Conservation (phyloP, 1,140 invertebrate genomes). For the Drosophila dunni region DNA sequence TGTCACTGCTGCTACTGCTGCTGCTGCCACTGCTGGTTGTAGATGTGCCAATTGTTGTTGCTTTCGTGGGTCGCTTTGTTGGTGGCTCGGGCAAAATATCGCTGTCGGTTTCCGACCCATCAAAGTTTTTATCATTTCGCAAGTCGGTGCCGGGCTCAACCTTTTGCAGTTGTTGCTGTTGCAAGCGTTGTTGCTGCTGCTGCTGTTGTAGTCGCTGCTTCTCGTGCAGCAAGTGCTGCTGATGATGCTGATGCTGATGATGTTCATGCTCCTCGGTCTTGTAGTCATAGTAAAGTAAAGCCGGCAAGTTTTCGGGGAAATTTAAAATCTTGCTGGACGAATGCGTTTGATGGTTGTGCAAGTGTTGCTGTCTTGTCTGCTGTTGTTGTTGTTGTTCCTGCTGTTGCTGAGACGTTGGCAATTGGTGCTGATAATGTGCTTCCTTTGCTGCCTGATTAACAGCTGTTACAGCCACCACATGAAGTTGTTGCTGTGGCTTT, state of each 20-base stretch:
- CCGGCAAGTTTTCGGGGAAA: constrained; percentile 81
- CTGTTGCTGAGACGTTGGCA: constrained; percentile 35
- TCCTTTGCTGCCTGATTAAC: constrained; percentile 74
- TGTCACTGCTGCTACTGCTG: constrained; percentile 30
- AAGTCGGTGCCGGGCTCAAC: constrained; percentile 54
- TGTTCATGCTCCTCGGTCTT: constrained; percentile 83
- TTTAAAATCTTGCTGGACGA: constrained; percentile 79
- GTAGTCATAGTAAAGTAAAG: constrained; percentile 80
- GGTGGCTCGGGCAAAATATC: constrained; percentile 83
- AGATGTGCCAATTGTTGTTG: constrained; percentile 42
- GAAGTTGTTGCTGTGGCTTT: constrained; percentile 37
- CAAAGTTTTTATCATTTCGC: constrained; percentile 73
- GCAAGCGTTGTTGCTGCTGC: constrained; percentile 15
- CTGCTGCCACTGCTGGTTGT: constrained; percentile 39
- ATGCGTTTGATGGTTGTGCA: constrained; percentile 48
- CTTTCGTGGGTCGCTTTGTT: constrained; percentile 70
- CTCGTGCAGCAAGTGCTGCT: constrained; percentile 81
- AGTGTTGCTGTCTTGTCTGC: constrained; percentile 40
- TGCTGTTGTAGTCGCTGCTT: constrained; percentile 58
- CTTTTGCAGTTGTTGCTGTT: constrained; percentile 22
- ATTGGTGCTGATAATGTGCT: constrained; percentile 69
- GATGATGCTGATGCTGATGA: constrained; percentile 81
- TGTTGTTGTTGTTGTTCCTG: constrained; percentile 29
- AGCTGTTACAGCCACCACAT: constrained; percentile 25
- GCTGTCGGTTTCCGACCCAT: constrained; percentile 82